Percentiles rank a stretch among this genome's conserved stretches.
Conservation (phyloP, 2,888 invertebrate genomes). For the Molanna angustata region DNA sequence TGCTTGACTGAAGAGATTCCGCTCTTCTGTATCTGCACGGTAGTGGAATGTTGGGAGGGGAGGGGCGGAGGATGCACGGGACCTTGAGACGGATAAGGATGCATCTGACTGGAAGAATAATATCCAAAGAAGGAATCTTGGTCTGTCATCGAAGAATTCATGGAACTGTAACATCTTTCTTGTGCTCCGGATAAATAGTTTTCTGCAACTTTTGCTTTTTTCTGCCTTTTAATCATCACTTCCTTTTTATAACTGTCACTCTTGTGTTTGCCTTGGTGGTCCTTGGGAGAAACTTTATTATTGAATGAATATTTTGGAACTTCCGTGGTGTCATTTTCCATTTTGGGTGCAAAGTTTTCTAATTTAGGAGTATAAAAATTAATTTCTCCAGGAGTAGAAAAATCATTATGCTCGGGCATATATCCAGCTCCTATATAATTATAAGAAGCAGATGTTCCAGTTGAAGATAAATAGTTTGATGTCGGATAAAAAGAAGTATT, state of each 20-base stretch:
- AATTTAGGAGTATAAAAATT: constrained; percentile 22
- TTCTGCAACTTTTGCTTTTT: constrained; percentile 21
- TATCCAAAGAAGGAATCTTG: constrained; percentile 23
- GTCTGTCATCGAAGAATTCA: constrained; percentile 12
- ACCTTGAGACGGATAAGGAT: constrained; percentile 22
- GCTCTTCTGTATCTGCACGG: background rate
- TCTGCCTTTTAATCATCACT: constrained; percentile 17
- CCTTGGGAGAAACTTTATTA: constrained; percentile 8
- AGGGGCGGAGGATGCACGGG: background rate
- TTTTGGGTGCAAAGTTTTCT: constrained; percentile 18
- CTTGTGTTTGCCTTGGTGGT: constrained; percentile 14
- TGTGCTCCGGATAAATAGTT: constrained; percentile 1
- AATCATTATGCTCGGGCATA: constrained; percentile 20
- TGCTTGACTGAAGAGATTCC: background rate
- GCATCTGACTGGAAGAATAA: constrained; percentile 27
- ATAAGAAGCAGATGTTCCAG: constrained; percentile 16
- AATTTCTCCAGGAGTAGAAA: constrained; percentile 18
- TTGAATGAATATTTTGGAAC: constrained; percentile 20
- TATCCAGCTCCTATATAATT: constrained; percentile 21
- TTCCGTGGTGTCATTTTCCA: constrained; percentile 15
- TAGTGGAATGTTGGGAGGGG: background rate
- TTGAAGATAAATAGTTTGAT: constrained; percentile 18
- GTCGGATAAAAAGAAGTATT: constrained; percentile 22
- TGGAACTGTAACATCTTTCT: constrained; percentile 8
- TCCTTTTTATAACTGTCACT: constrained; percentile 24